phyloP scores from a whole-genome alignment of 2,797 vertebrate species.

The Bucorvus abyssinicus region DNA sequence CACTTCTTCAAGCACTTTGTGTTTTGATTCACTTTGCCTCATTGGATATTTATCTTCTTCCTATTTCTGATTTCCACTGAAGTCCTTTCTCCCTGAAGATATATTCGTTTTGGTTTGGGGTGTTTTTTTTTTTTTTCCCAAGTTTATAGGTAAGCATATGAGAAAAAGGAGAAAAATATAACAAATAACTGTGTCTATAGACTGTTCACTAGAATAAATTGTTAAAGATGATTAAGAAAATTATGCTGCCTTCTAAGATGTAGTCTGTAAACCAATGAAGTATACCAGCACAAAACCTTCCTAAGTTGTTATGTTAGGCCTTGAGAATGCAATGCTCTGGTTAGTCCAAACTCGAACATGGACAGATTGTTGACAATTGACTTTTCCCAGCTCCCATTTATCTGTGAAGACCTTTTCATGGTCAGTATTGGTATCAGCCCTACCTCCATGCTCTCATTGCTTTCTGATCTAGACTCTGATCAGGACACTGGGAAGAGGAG shows the following conservation, averaged over 20 bases:
- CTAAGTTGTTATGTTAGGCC: not conserved
- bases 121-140: not conserved
- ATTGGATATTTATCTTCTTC: not conserved
- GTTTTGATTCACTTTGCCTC: not conserved
- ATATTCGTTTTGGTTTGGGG: not conserved
- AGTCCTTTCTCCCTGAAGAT: not conserved
- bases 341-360: not conserved
- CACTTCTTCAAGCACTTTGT: not conserved
- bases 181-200: not conserved
- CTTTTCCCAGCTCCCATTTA: not conserved
- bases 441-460: not conserved
- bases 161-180: not conserved
- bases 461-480: not conserved
- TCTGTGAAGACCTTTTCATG: not conserved
- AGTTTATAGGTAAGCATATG: too few species aligned
- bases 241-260: not conserved
- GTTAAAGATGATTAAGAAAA: not conserved
- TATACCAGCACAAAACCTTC: not conserved
- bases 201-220: not conserved
- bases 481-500: not conserved
- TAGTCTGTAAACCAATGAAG: too few species aligned
- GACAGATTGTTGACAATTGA: not conserved
- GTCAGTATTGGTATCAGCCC: not conserved
- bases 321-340: not conserved
- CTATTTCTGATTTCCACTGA: not conserved